Evolutionary conservation across 1,140 invertebrate species (phyloP), one percentile per base, ranked within the genome.

Genomic region (Sarcophaga bullata): DNA sequence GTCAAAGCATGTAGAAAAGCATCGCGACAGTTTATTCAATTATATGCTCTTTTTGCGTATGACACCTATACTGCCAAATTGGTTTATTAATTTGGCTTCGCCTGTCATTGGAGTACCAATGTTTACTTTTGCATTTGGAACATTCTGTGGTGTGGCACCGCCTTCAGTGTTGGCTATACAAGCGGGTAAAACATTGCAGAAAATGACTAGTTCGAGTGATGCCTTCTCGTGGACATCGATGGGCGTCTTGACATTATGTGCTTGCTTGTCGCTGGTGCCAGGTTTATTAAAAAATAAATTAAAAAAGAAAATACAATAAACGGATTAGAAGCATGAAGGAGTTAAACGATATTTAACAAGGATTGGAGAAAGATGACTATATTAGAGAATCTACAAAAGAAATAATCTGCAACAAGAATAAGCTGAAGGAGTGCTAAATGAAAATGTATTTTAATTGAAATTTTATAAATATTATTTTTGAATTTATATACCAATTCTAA

Each of bases 1-100:
- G 97, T 94, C 97, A 49, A 90, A 92, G 49, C 94, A 95, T 87
- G 96, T 98, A 81, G 91, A 94, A 50, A 96, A 95, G 85, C 97
- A 99, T 87, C 92, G 93, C 84, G 94, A 97, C 83, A 95, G 99
- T 91, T 91, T 99, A 81, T 93, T 99, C 13, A 98, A 98, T 91
- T 99, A 99, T 89, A 98, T 99, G 84, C 93, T 99, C 86, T 99
- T 99, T 91, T 92, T 99, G 68, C 93, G 99, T 84, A 96, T 99
- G 83, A 99, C 99, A 15, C 99, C 99, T 80, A 95, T 99, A 85
- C 91, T 99, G 82, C 99, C 99, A 7, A 99, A 99, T 91, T 99
- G 99, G 99, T 99, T 99, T 91, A 99, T 99, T 85, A 99, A 99
- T 91, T 93, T 99, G 85, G 94, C 96, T 6, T 97, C 98, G 84